Percentiles rank a stretch among this genome's conserved stretches.
These are phyloP conservation scores for Echinops telfairi DNA, from an alignment of 2,113 vertebrate genomes.

Conservation along the genomic window DNA sequence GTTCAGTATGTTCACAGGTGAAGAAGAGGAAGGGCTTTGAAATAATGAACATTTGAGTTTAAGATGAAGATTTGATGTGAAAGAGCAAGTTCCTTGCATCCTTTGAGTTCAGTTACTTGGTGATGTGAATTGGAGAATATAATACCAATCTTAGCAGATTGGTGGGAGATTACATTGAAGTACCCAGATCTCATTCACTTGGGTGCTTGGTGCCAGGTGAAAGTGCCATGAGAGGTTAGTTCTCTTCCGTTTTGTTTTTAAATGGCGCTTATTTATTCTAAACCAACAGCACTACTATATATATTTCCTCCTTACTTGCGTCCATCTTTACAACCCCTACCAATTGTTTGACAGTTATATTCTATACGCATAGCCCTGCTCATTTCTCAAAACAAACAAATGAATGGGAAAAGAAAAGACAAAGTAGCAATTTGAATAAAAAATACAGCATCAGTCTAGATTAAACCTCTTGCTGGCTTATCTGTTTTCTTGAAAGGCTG, in stretches of 20 bases:
- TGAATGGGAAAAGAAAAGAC: not conserved
- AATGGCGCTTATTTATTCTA: not conserved
- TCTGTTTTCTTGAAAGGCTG: constrained; percentile 2
- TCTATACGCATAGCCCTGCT: not conserved
- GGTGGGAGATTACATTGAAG: not conserved
- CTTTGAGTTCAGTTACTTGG: not conserved
- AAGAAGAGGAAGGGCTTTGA: not conserved
- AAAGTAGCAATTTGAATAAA: constrained; percentile 12
- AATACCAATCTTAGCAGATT: not conserved
- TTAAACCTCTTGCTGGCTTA: not conserved
- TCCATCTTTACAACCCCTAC: not conserved
- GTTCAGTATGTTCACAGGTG: not conserved
- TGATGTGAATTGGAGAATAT: not conserved
- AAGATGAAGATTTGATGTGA: not conserved
- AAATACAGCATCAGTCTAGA: constrained; percentile 5
- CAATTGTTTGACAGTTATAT: constrained; percentile 30
- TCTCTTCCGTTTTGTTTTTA: not conserved
- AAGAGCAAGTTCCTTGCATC: not conserved
- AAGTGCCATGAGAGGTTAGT: not conserved
- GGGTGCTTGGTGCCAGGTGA: not conserved
- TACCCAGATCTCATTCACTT: not conserved
- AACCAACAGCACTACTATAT: not conserved
- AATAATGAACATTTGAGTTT: not conserved
- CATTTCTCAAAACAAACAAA: not conserved
- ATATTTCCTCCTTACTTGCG: not conserved